Base-by-base conservation (phyloP, 1,140 invertebrate genomes). In the Tetraneura akinire region DNA sequence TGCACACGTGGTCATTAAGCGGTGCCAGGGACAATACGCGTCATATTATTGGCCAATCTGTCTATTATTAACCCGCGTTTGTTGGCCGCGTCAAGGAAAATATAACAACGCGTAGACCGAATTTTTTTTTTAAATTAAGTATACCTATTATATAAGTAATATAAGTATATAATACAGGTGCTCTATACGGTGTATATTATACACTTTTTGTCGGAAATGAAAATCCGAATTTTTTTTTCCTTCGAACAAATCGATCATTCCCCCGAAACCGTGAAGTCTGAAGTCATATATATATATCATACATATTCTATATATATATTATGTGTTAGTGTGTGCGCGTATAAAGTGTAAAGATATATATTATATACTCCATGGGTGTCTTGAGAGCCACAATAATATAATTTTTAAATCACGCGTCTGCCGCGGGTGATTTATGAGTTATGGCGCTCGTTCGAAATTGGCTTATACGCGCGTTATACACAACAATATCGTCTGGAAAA, bases 401-500 rank as follows among this genome's bases (percentile, higher is more conserved):
- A 74, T 76, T 76, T 76, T 76, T 26, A 60, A 76, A 76, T 76
- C n/a, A 60, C 32, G 32, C 32, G 73, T 76, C 73, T 21, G 73
- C 73, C 51, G 73, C 16, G 49, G 73, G 73, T 76, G 73, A 76
- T 76, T 76, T 76, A 76, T 76, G 73, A 74, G 71, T 55, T 74
- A 74, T 37, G 18, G 21, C 32, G 51, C 49, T 60, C 73, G 32
- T 74, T 74, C 53, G n/a, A 51, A 53, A 74, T 74, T 55, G 51
- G 68, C 49, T 71, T 32, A 29, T 74, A 68, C 3, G 3, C n/a
- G n/a, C n/a, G n/a, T 37, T 37, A 37, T 4, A 37, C 32, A 8
- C 3, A 37, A 37, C 3, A 37, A 8, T 37, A n/a, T 29, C 32
- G 62, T 45, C 37, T 42, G 62, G 42, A 66, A 42, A 66, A 21